Evolutionary conservation across 2,888 invertebrate genomes (phyloP).

Genomic region (Heliconius ethilla): DNA sequence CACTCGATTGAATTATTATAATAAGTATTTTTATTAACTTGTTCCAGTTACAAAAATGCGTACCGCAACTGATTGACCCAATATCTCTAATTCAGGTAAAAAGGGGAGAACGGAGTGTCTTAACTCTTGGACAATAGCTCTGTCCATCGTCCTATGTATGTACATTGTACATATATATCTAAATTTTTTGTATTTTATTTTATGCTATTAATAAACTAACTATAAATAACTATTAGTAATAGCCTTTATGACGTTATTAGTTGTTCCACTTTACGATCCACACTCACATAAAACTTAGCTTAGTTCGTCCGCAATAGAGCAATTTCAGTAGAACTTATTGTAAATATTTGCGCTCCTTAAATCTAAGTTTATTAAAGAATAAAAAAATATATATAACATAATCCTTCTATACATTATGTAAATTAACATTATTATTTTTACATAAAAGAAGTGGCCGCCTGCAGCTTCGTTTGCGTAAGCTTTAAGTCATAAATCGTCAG

Average conservation of each 20-base stretch:
- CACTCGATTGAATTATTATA: too few species aligned
- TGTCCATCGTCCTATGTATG: neutral
- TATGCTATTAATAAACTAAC: neutral
- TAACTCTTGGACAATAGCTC: neutral
- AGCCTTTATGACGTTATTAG: neutral
- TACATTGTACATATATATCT: neutral
- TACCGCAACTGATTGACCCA: too few species aligned
- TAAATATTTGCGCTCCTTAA: neutral
- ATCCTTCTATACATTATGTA: too few species aligned
- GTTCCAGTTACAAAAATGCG: too few species aligned
- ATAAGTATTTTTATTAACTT: too few species aligned
- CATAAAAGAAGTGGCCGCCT: too few species aligned
- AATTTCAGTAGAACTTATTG: neutral
- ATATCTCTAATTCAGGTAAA: too few species aligned
- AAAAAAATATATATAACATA: neutral
- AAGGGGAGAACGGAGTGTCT: neutral
- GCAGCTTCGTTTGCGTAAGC: too few species aligned
- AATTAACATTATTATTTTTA: too few species aligned
- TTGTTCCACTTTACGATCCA: conserved; percentile 13
- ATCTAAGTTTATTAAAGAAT: neutral
- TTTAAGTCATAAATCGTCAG: too few species aligned
- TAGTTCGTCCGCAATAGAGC: neutral
- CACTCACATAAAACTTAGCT: conserved; percentile 7
- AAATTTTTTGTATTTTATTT: neutral
- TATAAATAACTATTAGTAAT: neutral